Conservation (phyloP, 1,140 invertebrate genomes). For the Chironomus tepperi region DNA sequence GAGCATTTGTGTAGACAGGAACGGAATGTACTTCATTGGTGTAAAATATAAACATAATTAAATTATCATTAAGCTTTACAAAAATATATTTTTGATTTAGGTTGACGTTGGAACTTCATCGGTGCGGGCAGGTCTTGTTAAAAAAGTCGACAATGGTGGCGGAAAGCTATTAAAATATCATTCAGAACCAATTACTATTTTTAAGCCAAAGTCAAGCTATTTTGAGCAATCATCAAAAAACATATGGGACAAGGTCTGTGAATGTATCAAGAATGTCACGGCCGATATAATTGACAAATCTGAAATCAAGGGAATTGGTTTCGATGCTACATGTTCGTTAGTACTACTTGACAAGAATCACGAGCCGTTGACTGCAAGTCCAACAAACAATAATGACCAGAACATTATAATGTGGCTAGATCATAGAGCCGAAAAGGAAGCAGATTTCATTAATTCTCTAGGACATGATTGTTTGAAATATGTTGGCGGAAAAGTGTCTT, state of each 20-base stretch:
- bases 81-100: conserved; percentile 66
- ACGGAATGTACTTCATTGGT: conserved; percentile 16
- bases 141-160: conserved; percentile 40
- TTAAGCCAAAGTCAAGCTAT: conserved; percentile 47
- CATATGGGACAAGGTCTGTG: conserved; percentile 64
- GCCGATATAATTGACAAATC: neutral
- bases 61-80: conserved; percentile 27
- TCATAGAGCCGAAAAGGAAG: conserved; percentile 77
- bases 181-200: conserved; percentile 47
- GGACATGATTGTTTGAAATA: conserved; percentile 69
- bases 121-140: conserved; percentile 71
- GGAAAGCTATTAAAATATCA: conserved; percentile 59
- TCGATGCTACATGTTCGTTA: conserved; percentile 93
- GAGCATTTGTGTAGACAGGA: neutral
- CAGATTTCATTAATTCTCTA: conserved; percentile 69
- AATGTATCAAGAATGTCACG: conserved; percentile 34
- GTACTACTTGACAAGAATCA: conserved; percentile 66
- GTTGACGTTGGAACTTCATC: conserved; percentile 92
- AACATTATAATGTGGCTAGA: conserved; percentile 98
- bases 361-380: conserved; percentile 65
- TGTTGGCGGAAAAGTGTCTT: conserved; percentile 84
- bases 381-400: conserved; percentile 55
- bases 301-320: conserved; percentile 74
- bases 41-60: conserved; percentile 11
- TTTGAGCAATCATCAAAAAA: conserved; percentile 91